Evolutionary conservation across 2,797 vertebrate species (phyloP).

Genomic region (Phrynocephalus forsythii): DNA sequence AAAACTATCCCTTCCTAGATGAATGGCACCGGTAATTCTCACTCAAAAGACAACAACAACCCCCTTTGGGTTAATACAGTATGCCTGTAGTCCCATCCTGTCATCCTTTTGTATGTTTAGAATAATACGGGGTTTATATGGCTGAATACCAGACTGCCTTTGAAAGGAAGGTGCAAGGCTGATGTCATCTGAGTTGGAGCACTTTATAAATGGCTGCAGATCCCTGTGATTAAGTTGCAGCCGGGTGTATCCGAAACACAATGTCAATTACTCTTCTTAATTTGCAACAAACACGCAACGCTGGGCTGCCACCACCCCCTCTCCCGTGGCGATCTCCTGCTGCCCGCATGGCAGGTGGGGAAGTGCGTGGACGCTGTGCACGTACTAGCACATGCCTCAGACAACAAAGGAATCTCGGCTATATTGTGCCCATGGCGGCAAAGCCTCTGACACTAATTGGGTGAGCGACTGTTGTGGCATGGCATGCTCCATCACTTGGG

Average conservation of each 20-base stretch:
- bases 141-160: conserved; percentile 19
- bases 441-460: conserved; percentile 11
- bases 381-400: conserved; percentile 40
- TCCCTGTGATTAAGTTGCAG: conserved; percentile 59
- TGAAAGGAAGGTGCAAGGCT: conserved; percentile 46
- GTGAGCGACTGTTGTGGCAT: neutral
- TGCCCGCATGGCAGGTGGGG: conserved; percentile 55
- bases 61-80: conserved; percentile 31
- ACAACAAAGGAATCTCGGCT: conserved; percentile 1
- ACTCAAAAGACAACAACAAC: conserved; percentile 36
- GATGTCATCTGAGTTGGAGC: conserved; percentile 32
- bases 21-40: conserved; percentile 42
- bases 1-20: conserved; percentile 6
- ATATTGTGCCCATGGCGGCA: neutral
- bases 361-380: conserved; percentile 34
- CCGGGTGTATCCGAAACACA: conserved; percentile 35
- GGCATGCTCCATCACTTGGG: too few relatives aligned
- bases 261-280: conserved; percentile 39
- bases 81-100: conserved; percentile 29
- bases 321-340: conserved; percentile 48
- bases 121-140: conserved; percentile 48
- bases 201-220: conserved; percentile 42
- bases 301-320: conserved; percentile 34
- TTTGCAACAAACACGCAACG: conserved; percentile 46
- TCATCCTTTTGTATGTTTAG: conserved; percentile 24